Evolutionary conservation across 2,113 vertebrate species (phyloP).

Genomic region (Saccopteryx bilineata): DNA sequence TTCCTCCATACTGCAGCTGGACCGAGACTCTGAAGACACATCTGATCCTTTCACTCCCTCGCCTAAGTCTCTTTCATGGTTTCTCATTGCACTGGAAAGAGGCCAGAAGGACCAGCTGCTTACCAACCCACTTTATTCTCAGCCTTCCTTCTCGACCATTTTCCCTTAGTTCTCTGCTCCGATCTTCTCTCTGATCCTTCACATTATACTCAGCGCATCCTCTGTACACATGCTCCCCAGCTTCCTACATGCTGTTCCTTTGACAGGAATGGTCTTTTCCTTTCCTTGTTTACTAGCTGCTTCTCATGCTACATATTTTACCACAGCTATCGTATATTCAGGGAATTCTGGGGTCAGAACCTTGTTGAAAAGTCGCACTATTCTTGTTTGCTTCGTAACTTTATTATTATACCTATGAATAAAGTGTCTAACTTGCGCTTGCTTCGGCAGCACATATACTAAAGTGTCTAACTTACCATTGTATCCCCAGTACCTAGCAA

Average conservation of each 20-base stretch:
- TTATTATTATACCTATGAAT: neutral
- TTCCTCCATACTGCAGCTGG: neutral
- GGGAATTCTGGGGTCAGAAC: neutral
- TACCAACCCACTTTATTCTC: neutral
- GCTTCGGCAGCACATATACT: neutral
- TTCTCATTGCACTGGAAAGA: neutral
- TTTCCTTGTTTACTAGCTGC: neutral
- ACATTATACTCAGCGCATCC: neutral
- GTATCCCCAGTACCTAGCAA: neutral
- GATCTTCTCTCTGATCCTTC: neutral
- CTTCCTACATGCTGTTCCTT: neutral
- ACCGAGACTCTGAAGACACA: neutral
- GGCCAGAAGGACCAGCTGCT: neutral
- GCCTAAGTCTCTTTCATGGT: neutral
- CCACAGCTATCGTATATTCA: neutral
- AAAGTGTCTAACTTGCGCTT: neutral
- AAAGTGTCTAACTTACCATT: neutral
- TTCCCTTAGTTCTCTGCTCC: neutral
- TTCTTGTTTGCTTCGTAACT: slow-evolving; percentile 41
- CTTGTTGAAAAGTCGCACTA: neutral
- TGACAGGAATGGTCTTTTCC: neutral
- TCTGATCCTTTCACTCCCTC: neutral
- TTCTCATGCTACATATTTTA: neutral
- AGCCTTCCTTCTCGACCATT: neutral
- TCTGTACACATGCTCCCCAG: neutral